Evolutionary conservation across 2,113 vertebrate species (phyloP).

Genomic region (Bucco capensis): DNA sequence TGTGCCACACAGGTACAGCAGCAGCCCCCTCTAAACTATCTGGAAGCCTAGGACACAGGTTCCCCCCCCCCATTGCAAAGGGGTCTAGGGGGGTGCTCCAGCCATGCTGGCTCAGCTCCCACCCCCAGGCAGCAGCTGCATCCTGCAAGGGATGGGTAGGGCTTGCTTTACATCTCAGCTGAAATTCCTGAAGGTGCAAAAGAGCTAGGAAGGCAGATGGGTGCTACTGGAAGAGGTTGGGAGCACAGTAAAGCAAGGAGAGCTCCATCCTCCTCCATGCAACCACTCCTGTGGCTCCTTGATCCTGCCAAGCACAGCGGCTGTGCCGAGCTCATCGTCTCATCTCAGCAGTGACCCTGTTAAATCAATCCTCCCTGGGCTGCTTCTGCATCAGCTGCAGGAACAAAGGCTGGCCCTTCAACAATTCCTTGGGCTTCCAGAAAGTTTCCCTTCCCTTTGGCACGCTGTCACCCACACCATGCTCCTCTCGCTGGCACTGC

Average conservation of each 20-base stretch:
- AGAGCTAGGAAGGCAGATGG: not conserved
- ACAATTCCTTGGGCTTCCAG: not conserved
- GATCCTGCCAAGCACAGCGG: not conserved
- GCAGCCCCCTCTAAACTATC: not conserved
- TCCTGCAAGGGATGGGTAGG: not conserved
- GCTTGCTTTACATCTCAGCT: not conserved
- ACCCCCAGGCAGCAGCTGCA: not conserved
- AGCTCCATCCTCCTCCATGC: not conserved
- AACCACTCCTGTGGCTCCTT: not conserved
- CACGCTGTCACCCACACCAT: accelerated
- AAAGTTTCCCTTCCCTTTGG: not conserved
- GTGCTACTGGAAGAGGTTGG: not conserved
- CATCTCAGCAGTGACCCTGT: not conserved
- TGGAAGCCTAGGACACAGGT: not conserved
- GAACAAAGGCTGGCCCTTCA: not conserved
- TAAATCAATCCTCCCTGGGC: not conserved
- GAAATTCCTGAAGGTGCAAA: not conserved
- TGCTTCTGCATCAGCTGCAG: not conserved
- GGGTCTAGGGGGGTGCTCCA: not conserved
- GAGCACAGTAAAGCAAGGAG: accelerated
- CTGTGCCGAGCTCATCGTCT: accelerated
- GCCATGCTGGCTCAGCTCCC: not conserved
- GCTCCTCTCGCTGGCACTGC: accelerated
- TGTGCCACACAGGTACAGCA: accelerated
- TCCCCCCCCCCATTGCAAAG: accelerated